A percentile compares a stretch with the other conserved stretches of the same genome.
Evolutionary conservation across 2,113 vertebrate genomes (phyloP).

Genomic region (Carollia perspicillata): DNA sequence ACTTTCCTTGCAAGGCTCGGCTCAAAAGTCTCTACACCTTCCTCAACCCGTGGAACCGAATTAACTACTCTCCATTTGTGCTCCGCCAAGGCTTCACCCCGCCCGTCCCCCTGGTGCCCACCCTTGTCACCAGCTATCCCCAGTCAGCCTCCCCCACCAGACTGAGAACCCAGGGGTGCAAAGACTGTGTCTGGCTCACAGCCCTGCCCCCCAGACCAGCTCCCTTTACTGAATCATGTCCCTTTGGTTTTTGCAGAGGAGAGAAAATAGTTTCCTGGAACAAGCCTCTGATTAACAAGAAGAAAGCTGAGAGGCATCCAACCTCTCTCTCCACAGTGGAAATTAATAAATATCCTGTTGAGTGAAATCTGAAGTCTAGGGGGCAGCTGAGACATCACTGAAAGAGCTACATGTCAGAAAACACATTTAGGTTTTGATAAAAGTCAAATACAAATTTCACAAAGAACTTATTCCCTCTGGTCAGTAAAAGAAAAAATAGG

Average conservation of each 20-base stretch:
- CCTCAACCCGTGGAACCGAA: neutral
- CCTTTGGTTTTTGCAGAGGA: neutral
- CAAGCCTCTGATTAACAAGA: neutral
- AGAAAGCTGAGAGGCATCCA: neutral
- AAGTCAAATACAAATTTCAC: neutral
- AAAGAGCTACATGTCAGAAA: neutral
- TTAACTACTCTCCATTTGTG: neutral
- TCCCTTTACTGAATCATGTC: neutral
- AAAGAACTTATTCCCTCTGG: conserved; percentile 5
- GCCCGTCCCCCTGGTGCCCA: no score
- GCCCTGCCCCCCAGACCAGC: neutral
- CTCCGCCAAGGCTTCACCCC: neutral
- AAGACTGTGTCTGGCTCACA: neutral
- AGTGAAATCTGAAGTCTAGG: neutral
- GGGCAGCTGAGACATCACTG: neutral
- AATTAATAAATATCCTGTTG: neutral
- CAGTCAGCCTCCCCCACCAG: neutral
- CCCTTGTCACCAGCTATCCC: neutral
- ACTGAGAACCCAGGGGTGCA: neutral
- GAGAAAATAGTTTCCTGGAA: neutral
- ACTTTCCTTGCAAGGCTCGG: neutral
- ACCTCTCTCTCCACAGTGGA: neutral
- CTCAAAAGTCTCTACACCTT: neutral
- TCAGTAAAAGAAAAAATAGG: neutral
- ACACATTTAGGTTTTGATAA: neutral